Evolutionary conservation across 2,888 invertebrate species (phyloP).

Genomic region (Gari tellinella): DNA sequence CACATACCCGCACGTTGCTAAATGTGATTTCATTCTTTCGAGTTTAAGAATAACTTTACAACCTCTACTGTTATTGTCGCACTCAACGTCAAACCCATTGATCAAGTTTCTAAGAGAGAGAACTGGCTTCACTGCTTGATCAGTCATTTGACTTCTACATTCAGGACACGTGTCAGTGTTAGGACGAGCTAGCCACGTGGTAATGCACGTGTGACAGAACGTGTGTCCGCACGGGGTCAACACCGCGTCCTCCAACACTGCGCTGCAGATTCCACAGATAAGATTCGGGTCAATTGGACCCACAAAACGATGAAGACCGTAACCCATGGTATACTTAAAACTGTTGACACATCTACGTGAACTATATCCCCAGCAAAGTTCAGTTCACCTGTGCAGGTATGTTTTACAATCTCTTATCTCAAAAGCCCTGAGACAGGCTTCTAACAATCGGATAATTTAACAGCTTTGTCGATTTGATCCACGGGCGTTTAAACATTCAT

Average conservation of each 20-base stretch:
- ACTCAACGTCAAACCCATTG: constrained; percentile 74
- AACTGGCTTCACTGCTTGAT: constrained; percentile 69
- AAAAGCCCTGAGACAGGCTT: too few species aligned
- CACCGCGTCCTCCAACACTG: constrained; percentile 80
- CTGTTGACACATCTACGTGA: too few species aligned
- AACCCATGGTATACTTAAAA: constrained; percentile 71
- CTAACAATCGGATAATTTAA: too few species aligned
- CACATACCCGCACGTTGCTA: constrained; percentile 70
- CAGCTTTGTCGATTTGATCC: too few species aligned
- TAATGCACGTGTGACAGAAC: constrained; percentile 78
- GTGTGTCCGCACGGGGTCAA: constrained; percentile 82
- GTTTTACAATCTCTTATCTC: too few species aligned
- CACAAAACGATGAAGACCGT: constrained; percentile 73
- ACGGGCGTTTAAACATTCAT: too few species aligned
- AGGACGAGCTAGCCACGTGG: constrained; percentile 79
- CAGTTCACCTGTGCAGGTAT: too few species aligned
- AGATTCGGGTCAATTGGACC: constrained; percentile 79
- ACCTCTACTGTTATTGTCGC: constrained; percentile 67
- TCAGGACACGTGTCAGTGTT: constrained; percentile 78
- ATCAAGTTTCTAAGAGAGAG: constrained; percentile 79
- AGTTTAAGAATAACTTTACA: constrained; percentile 74
- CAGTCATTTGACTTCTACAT: constrained; percentile 26
- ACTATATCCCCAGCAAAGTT: too few species aligned
- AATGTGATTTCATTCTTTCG: constrained; percentile 71
- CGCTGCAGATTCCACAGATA: constrained; percentile 80